phyloP scores from a whole-genome alignment of 53 echinoderm and acorn worm genomes.

The Hippasteria phrygiana region DNA sequence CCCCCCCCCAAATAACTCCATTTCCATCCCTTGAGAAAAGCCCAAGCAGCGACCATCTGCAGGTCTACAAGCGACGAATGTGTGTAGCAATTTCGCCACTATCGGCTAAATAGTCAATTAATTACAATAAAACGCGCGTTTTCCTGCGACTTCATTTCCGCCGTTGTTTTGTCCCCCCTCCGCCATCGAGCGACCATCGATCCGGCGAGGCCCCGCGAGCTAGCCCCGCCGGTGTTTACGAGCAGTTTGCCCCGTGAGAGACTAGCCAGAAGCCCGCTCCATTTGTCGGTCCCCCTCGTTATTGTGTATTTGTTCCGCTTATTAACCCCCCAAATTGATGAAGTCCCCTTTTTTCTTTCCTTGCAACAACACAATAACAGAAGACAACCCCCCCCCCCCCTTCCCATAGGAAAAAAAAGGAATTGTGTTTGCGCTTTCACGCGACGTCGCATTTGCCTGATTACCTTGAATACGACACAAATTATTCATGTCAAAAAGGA shows the following conservation, averaged over 20 bases:
- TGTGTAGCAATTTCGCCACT: slow-evolving; percentile 64
- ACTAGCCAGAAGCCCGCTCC: slow-evolving; percentile 61
- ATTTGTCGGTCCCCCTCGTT: slow-evolving; percentile 39
- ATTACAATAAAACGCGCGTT: slow-evolving; percentile 57
- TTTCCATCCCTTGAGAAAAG: slow-evolving; percentile 27
- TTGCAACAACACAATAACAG: background rate
- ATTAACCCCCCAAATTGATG: slow-evolving; percentile 33
- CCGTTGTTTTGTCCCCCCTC: background rate
- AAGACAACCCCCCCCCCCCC: background rate
- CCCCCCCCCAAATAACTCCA: background rate
- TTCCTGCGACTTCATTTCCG: slow-evolving; percentile 53
- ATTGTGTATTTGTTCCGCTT: slow-evolving; percentile 57
- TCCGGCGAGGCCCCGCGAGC: background rate
- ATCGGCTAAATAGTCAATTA: slow-evolving; percentile 64
- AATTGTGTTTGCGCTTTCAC: slow-evolving; percentile 49
- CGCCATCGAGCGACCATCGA: slow-evolving; percentile 52
- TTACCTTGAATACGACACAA: slow-evolving; percentile 59
- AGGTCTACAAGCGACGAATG: background rate
- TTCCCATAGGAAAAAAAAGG: background rate
- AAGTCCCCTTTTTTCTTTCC: background rate
- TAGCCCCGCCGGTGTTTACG: slow-evolving; percentile 47
- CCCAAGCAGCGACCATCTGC: slow-evolving; percentile 37
- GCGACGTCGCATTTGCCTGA: slow-evolving; percentile 46
- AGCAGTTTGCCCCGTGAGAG: slow-evolving; percentile 63
- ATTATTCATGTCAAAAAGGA: slow-evolving; percentile 55